phyloP scores from a whole-genome alignment of 2,888 invertebrate species.

The Anoplius nigerrimus region DNA sequence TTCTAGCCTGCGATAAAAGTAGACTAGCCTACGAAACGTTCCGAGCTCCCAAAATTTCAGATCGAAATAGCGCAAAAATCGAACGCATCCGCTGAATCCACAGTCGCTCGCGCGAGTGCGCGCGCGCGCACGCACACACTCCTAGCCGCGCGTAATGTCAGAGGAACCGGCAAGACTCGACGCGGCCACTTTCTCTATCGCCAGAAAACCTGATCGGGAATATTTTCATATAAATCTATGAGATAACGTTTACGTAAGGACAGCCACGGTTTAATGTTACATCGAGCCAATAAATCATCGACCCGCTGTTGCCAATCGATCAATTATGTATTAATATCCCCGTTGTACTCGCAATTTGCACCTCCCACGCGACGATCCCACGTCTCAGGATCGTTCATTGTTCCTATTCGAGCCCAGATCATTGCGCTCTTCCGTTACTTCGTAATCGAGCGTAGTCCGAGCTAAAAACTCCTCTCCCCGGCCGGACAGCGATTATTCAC shows the following conservation, averaged over 20 bases:
- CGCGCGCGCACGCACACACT: too few relatives aligned
- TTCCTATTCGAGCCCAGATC: neutral
- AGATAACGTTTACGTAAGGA: constrained; percentile 11
- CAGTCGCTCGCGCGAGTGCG: neutral
- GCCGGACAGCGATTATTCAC: too few relatives aligned
- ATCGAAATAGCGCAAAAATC: neutral
- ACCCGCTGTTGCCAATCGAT: constrained; percentile 3
- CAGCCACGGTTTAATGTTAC: neutral
- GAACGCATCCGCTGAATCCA: neutral
- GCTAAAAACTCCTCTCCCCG: neutral
- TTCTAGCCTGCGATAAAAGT: neutral
- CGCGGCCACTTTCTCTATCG: constrained; percentile 20
- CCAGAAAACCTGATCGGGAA: constrained; percentile 21
- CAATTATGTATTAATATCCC: constrained; percentile 9
- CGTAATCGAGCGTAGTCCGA: neutral
- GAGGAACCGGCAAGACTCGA: neutral
- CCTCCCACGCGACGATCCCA: constrained; percentile 5
- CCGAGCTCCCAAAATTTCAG: neutral
- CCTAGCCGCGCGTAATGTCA: neutral
- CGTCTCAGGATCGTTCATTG: neutral
- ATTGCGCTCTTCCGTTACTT: neutral
- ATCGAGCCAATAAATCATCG: neutral
- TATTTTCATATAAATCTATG: constrained; percentile 18
- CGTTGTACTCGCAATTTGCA: constrained; percentile 11
- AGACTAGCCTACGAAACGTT: neutral